Percentiles rank a stretch among this genome's conserved stretches.
Evolutionary conservation across 2,888 invertebrate species (phyloP).

Genomic region (Amphipoea lucens): DNA sequence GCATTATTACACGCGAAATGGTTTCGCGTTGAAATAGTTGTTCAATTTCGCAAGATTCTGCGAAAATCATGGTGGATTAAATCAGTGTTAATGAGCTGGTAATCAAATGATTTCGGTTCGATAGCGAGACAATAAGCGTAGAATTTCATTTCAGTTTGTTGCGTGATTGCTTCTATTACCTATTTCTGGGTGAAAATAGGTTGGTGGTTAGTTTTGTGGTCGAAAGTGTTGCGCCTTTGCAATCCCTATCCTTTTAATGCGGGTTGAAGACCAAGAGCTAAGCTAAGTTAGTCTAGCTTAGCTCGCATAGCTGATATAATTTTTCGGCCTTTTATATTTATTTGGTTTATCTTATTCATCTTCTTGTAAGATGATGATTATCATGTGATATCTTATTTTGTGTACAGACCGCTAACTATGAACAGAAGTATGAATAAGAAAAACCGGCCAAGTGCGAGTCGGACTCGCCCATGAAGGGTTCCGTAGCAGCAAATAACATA

Average conservation of each 20-base stretch:
- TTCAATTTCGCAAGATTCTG: constrained; percentile 49
- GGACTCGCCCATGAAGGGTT: too few relatives aligned
- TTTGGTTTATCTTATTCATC: too few relatives aligned
- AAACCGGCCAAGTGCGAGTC: too few relatives aligned
- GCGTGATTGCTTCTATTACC: constrained; percentile 23
- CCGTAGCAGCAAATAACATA: too few relatives aligned
- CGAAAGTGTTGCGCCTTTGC: background rate
- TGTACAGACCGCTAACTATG: too few relatives aligned
- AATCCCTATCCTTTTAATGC: background rate
- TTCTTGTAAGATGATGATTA: too few relatives aligned
- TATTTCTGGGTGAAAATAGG: constrained; percentile 16
- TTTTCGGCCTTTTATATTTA: too few relatives aligned
- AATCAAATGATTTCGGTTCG: constrained; percentile 50
- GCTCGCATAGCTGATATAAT: too few relatives aligned
- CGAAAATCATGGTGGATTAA: constrained; percentile 51
- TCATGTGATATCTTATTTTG: too few relatives aligned
- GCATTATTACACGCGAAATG: constrained; percentile 50
- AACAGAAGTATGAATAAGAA: too few relatives aligned
- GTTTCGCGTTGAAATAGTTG: constrained; percentile 49
- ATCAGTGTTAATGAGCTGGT: constrained; percentile 56
- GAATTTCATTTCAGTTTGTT: constrained; percentile 51
- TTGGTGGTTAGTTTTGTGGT: constrained; percentile 5
- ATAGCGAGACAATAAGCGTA: constrained; percentile 50
- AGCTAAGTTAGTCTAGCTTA: too few relatives aligned
- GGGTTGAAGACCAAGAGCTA: too few relatives aligned